These are phyloP conservation scores for Electrophaes corylata DNA, from an alignment of 2,888 invertebrate genomes.

Conservation along the genomic window DNA sequence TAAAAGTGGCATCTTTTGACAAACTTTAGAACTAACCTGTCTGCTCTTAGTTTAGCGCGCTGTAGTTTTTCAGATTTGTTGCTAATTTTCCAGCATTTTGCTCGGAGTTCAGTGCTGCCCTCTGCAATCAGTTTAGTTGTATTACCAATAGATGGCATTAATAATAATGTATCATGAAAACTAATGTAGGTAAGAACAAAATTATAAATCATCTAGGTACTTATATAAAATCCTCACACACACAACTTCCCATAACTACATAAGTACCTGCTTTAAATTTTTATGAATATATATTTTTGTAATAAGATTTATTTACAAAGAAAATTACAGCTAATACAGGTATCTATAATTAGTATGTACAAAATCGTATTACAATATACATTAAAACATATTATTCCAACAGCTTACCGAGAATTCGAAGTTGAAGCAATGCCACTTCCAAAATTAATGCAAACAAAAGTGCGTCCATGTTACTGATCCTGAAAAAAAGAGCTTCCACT, in stretches of 20 bases:
- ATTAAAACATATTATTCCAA: too few species aligned
- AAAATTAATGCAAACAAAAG: slow-evolving; percentile 66
- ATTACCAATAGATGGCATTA: slow-evolving; percentile 54
- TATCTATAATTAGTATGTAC: too few species aligned
- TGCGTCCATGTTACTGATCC: slow-evolving; percentile 64
- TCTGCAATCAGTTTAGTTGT: slow-evolving; percentile 50
- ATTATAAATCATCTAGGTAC: too few species aligned
- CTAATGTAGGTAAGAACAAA: not conserved
- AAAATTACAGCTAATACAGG: too few species aligned
- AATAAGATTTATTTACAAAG: too few species aligned
- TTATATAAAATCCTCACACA: too few species aligned
- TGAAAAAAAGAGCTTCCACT: slow-evolving; percentile 32
- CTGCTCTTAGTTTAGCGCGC: slow-evolving; percentile 57
- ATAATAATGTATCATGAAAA: not conserved
- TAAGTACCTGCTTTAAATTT: too few species aligned
- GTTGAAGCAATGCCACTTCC: slow-evolving; percentile 69
- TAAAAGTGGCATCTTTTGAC: slow-evolving; percentile 56
- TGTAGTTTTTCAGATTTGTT: slow-evolving; percentile 53
- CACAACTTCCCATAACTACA: too few species aligned
- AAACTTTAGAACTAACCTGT: slow-evolving; percentile 54
- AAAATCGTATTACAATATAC: too few species aligned
- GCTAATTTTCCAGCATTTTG: slow-evolving; percentile 41
- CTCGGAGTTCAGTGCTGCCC: slow-evolving; percentile 57
- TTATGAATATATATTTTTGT: too few species aligned
- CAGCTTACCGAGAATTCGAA: slow-evolving; percentile 64